Base-by-base conservation (phyloP, 1,140 invertebrate genomes). In the Papilio polyxenes region DNA sequence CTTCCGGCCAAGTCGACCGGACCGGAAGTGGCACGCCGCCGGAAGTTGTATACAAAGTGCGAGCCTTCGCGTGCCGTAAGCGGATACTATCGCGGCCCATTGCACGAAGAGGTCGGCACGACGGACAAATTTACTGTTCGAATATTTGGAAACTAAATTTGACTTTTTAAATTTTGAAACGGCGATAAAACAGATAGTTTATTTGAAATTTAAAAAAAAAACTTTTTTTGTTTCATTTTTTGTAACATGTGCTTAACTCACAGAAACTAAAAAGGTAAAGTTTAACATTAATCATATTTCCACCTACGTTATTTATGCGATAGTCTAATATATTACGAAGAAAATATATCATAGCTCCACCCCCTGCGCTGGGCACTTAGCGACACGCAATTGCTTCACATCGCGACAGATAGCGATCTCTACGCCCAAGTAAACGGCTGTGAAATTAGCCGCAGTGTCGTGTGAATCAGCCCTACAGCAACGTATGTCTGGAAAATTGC, bases 1-100 rank as follows among this genome's bases (percentile, higher is more conserved):
- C 90, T 88, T 93, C 91, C 91, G 91, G 89, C 84, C 86, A 85
- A 84, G 85, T 87, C 87, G 89, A 85, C 89, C 87, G 87, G 85
- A 87, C 87, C 92, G 92, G 92, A 92, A 90, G 88, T 87, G 85
- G 87, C 83, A 82, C 85, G 87, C 86, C 84, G 87, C 89, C 90
- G 92, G 92, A 94, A 92, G 92, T 92, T 92, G 92, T 92, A 92
- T 93, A 94, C 92, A 93, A 93, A 93, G 91, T 91, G 92, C 86
- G 89, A 92, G 90, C 88, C 90, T 92, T 94, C 88, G 92, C 92
- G 92, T 93, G 91, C 84, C 75, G 83, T 44, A 31, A 23, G 75
- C 74, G 82, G 84, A 85, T 85, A 86, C 81, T 53, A 87, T 86
- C 87, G 81, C 56, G 83, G 81, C 62, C 72, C 59, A 53, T 31